These are phyloP conservation scores for Brassicogethes aeneus DNA, from an alignment of 2,888 invertebrate species.

Conservation along the genomic window DNA sequence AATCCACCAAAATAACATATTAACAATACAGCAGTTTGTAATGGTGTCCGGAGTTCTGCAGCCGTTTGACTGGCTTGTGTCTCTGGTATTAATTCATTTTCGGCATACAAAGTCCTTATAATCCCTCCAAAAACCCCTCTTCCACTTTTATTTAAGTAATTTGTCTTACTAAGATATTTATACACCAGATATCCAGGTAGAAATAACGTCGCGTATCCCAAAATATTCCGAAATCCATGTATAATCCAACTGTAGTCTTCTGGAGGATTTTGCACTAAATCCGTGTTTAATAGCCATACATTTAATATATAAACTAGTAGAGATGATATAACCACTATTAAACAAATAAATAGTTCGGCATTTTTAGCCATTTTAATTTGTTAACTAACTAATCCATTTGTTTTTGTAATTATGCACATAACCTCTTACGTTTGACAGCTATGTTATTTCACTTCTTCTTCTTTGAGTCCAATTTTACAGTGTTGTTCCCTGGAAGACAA, in stretches of 20 bases:
- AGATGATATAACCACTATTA: conserved; percentile 20
- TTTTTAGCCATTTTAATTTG: conserved; percentile 30
- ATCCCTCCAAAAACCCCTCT: conserved; percentile 41
- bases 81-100: conserved; percentile 39
- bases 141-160: conserved; percentile 68
- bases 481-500: too few relatives aligned
- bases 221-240: conserved; percentile 67
- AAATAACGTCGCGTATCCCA: conserved; percentile 83
- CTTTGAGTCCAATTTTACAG: too few relatives aligned
- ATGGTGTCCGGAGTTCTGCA: conserved; percentile 38
- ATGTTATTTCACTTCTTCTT: too few relatives aligned
- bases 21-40: conserved; percentile 53
- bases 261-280: conserved; percentile 41
- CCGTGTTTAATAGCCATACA: conserved; percentile 25
- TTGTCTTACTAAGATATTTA: conserved; percentile 67
- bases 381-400: too few relatives aligned
- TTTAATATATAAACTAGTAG: conserved; percentile 28
- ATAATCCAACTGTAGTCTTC: conserved; percentile 64
- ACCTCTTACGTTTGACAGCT: too few relatives aligned
- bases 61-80: conserved; percentile 12
- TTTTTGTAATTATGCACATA: too few relatives aligned
- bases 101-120: conserved; percentile 46
- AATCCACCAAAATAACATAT: conserved; percentile 79
- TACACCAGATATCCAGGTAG: conserved; percentile 77
- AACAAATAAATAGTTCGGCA: conserved; percentile 37